Conservation (phyloP, 2,797 vertebrate genomes). For the Cyclopterus lumpus region DNA sequence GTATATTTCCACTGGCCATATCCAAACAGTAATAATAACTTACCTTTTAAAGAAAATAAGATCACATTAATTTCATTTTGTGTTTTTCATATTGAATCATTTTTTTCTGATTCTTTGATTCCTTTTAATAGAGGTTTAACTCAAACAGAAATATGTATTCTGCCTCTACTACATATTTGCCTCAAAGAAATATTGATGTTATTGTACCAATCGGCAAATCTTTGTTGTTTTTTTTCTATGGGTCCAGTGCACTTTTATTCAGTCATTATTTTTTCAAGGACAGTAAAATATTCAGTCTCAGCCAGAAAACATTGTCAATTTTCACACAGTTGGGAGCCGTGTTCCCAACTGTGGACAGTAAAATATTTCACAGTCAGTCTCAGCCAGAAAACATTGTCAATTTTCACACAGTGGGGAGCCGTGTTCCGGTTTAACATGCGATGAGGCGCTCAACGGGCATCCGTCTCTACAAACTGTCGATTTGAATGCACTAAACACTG, state of each 20-base stretch:
- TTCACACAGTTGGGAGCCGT: not conserved
- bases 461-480: conserved; percentile 53
- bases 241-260: not conserved
- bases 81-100: not conserved
- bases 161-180: not conserved
- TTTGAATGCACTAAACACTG: conserved; percentile 59
- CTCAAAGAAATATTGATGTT: conserved; percentile 10
- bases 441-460: conserved; percentile 44
- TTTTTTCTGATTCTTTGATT: conserved; percentile 14
- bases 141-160: not conserved
- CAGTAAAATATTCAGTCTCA: not conserved
- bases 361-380: conserved; percentile 2
- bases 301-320: conserved; percentile 10
- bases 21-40: conserved; percentile 6
- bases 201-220: not conserved
- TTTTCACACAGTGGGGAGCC: not conserved
- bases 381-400: conserved; percentile 3
- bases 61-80: not conserved
- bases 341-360: conserved; percentile 2
- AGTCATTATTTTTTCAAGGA: not conserved
- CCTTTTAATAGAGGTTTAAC: not conserved
- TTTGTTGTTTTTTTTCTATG: conserved; percentile 3
- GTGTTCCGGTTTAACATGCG: conserved; percentile 28
- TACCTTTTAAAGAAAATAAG: conserved; percentile 8
- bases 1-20: not conserved